Conservation (phyloP, 2,888 invertebrate genomes). For the Rotaria magnacalcarata region DNA sequence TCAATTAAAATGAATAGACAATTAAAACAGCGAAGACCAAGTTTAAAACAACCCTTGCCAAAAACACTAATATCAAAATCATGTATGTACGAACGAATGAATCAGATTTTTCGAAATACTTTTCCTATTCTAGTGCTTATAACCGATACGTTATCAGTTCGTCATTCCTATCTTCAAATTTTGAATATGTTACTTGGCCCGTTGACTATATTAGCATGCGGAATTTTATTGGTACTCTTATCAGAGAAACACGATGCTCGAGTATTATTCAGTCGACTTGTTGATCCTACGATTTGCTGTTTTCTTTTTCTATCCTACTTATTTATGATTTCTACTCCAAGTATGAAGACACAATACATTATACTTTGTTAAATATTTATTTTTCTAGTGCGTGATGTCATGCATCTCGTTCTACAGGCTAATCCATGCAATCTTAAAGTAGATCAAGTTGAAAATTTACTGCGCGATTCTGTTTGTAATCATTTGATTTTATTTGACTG, state of each 20-base stretch:
- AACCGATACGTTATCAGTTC: conserved; percentile 3
- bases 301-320: background rate
- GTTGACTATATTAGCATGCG: background rate
- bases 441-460: background rate
- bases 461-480: background rate
- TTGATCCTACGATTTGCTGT: background rate
- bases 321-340: background rate
- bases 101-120: no score
- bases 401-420: conserved; percentile 27
- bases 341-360: background rate
- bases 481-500: background rate
- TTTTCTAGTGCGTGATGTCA: background rate
- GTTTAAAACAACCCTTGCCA: background rate
- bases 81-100: background rate
- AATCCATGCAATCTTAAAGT: background rate
- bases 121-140: background rate
- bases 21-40: background rate
- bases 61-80: background rate
- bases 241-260: background rate
- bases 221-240: background rate
- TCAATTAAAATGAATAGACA: background rate
- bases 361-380: background rate
- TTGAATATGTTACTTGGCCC: conserved; percentile 19
- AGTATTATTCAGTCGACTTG: background rate
- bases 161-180: background rate